phyloP scores from a whole-genome alignment of 2,888 invertebrate genomes.

The Lysandra coridon region DNA sequence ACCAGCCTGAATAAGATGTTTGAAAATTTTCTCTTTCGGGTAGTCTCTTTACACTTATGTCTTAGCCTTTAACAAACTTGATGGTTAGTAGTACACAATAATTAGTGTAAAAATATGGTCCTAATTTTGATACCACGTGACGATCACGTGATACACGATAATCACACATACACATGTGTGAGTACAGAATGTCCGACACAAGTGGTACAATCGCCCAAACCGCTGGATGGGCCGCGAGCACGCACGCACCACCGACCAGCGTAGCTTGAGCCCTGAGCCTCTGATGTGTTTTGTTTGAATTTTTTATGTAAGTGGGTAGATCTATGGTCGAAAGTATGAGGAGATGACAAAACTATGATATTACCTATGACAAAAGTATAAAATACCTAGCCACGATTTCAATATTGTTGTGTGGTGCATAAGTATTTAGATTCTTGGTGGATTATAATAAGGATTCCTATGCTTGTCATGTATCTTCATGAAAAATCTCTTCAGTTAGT shows the following conservation, averaged over 20 bases:
- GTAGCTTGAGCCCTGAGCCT: slow-evolving; percentile 36
- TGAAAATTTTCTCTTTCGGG: too few relatives aligned
- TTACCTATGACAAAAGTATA: too few relatives aligned
- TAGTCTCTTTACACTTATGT: too few relatives aligned
- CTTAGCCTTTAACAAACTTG: too few relatives aligned
- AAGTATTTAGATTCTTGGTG: too few relatives aligned
- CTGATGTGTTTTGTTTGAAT: not conserved
- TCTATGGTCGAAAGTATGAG: not conserved
- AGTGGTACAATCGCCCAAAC: slow-evolving; percentile 63
- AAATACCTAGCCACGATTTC: too few relatives aligned
- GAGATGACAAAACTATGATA: not conserved
- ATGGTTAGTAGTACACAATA: not conserved
- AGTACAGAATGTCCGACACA: slow-evolving; percentile 75
- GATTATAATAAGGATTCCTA: too few relatives aligned
- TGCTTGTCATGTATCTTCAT: too few relatives aligned
- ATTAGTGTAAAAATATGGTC: not conserved
- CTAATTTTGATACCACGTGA: not conserved
- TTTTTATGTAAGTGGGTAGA: not conserved
- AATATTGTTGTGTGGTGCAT: too few relatives aligned
- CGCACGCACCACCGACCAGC: slow-evolving; percentile 56
- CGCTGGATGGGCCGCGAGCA: slow-evolving; percentile 66
- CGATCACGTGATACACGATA: not conserved
- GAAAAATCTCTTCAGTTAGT: too few relatives aligned
- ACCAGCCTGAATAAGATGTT: too few relatives aligned
- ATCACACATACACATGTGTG: slow-evolving; percentile 55